These are phyloP conservation scores for Perdix hodgsoniae DNA, from an alignment of 2,797 vertebrate genomes.

Conservation along the genomic window DNA sequence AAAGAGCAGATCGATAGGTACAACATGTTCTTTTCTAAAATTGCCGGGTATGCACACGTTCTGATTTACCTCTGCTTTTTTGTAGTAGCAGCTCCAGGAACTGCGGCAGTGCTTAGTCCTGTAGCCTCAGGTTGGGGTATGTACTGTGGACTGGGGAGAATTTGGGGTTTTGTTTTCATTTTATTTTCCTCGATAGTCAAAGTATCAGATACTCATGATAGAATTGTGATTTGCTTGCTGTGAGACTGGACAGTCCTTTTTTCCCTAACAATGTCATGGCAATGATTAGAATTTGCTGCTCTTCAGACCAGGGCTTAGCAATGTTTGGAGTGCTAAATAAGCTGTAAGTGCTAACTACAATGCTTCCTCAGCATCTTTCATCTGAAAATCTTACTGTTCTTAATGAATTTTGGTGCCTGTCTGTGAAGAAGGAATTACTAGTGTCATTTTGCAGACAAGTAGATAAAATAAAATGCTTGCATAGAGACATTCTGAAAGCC, in stretches of 20 bases:
- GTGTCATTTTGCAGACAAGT: slow-evolving; percentile 58
- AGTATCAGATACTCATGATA: background rate
- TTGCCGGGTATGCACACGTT: background rate
- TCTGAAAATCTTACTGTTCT: slow-evolving; percentile 33
- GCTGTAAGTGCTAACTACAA: slow-evolving; percentile 35
- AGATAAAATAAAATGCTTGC: slow-evolving; percentile 51
- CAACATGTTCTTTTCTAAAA: background rate
- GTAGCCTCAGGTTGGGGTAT: background rate
- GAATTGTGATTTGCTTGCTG: background rate
- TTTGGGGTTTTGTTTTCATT: background rate
- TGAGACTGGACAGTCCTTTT: background rate
- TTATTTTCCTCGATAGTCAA: background rate
- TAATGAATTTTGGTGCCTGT: slow-evolving; percentile 53
- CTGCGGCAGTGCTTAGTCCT: background rate
- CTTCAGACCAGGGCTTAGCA: background rate
- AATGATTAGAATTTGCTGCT: slow-evolving; percentile 14
- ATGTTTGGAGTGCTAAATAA: background rate
- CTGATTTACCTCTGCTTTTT: background rate
- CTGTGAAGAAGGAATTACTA: slow-evolving; percentile 43
- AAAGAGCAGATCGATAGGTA: background rate
- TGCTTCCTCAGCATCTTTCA: slow-evolving; percentile 1
- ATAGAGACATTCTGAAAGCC: slow-evolving; percentile 33
- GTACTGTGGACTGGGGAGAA: background rate
- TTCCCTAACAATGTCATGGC: background rate
- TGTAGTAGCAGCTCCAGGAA: background rate